A percentile compares a stretch with the other conserved stretches of the same genome.
Conservation (phyloP, 2,113 vertebrate genomes). For the Charadrius vociferus region DNA sequence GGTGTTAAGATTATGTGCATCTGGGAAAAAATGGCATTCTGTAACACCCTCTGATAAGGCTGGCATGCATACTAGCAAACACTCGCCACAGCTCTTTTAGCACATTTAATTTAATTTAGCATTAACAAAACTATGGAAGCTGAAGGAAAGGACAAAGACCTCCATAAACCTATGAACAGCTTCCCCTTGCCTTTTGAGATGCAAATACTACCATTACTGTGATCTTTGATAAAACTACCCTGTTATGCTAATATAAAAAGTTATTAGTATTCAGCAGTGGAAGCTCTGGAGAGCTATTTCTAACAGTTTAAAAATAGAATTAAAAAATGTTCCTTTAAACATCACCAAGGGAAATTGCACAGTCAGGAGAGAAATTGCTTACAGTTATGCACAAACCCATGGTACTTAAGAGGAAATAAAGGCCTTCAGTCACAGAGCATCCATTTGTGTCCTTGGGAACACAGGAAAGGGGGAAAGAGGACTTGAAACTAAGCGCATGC, state of each 20-base stretch:
- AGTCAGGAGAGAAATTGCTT: slow-evolving; percentile 49
- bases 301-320: slow-evolving; percentile 47
- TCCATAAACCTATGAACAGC: neutral
- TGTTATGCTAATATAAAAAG: slow-evolving; percentile 45
- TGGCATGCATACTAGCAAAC: slow-evolving; percentile 4
- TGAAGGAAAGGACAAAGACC: neutral
- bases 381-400: neutral
- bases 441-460: slow-evolving; percentile 24
- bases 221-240: slow-evolving; percentile 51
- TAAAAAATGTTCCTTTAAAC: slow-evolving; percentile 40
- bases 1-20: slow-evolving; percentile 46
- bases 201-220: neutral
- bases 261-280: slow-evolving; percentile 36
- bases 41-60: slow-evolving; percentile 31
- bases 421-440: neutral
- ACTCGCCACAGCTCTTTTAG: neutral
- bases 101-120: slow-evolving; percentile 44
- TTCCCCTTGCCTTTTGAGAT: neutral
- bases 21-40: slow-evolving; percentile 6
- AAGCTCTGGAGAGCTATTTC: slow-evolving; percentile 46
- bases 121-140: neutral
- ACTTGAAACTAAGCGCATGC: neutral
- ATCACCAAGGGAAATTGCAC: slow-evolving; percentile 40
- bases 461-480: neutral
- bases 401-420: neutral